Conservation (phyloP, 1,140 invertebrate species). For the Cheumatopsyche charites region DNA sequence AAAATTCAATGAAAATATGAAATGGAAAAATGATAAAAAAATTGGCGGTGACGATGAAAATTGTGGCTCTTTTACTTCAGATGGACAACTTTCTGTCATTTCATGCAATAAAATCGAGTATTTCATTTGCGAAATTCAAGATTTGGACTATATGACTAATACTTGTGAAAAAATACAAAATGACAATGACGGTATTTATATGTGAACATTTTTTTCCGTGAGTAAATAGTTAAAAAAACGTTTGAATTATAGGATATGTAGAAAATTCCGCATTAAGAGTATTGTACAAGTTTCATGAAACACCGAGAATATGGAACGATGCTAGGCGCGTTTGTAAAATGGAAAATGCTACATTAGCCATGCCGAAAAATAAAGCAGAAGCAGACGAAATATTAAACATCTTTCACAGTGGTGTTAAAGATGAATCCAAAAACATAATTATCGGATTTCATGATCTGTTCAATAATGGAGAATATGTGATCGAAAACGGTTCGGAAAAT, state of each 20-base stretch:
- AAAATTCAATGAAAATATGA: too few species aligned
- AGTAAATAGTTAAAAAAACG: too few species aligned
- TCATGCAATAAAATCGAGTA: not conserved
- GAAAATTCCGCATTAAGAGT: not conserved
- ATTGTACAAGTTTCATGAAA: not conserved
- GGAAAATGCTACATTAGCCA: constrained; percentile 14
- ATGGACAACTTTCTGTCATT: not conserved
- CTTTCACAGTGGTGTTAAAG: not conserved
- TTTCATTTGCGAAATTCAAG: constrained; percentile 18
- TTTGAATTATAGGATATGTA: not conserved
- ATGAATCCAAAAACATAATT: not conserved
- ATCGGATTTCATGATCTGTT: constrained; percentile 21
- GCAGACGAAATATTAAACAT: not conserved
- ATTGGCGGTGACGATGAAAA: too few species aligned
- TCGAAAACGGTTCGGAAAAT: not conserved
- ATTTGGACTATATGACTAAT: too few species aligned
- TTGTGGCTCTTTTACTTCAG: constrained; percentile 18
- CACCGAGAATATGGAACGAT: not conserved
- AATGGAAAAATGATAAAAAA: too few species aligned
- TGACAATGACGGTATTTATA: too few species aligned
- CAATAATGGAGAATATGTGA: constrained; percentile 5
- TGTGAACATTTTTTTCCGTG: too few species aligned
- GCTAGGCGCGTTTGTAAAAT: not conserved
- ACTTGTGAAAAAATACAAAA: too few species aligned
- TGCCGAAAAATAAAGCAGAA: constrained; percentile 1